A percentile compares a stretch with the other conserved stretches of the same genome.
Conservation (phyloP, 2,888 invertebrate species). For the Drosophila histrio region DNA sequence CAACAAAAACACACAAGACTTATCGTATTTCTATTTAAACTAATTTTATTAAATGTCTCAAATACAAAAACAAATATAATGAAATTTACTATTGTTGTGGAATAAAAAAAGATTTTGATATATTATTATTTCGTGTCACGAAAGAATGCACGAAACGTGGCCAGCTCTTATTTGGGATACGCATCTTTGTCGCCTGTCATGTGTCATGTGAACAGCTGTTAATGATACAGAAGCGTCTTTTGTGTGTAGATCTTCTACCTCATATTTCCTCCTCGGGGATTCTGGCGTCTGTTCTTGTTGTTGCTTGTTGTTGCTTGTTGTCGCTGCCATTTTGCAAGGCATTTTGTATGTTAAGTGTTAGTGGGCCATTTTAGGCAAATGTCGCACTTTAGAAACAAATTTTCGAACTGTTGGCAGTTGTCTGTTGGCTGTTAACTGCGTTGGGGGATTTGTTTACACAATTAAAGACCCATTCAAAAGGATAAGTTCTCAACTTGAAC, state of each 20-base stretch:
- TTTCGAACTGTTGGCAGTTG: conserved; percentile 17
- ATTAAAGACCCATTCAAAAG: conserved; percentile 14
- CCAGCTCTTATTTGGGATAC: background rate
- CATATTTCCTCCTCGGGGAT: conserved; percentile 3
- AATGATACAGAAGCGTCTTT: conserved; percentile 65
- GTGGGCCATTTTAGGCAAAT: conserved; percentile 45
- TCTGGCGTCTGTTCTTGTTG: background rate
- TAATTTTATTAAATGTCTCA: too few relatives aligned
- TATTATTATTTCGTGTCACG: too few relatives aligned
- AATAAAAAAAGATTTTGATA: too few relatives aligned
- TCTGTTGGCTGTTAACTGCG: background rate
- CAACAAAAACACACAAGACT: background rate
- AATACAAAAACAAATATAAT: too few relatives aligned
- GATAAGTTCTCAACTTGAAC: conserved; percentile 17
- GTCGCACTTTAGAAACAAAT: conserved; percentile 40
- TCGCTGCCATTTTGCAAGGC: conserved; percentile 25
- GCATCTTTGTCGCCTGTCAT: conserved; percentile 38
- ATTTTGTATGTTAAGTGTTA: conserved; percentile 31
- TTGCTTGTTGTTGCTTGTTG: conserved; percentile 13
- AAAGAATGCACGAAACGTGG: background rate
- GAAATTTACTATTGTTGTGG: too few relatives aligned
- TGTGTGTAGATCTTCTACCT: conserved; percentile 42
- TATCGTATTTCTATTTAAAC: too few relatives aligned
- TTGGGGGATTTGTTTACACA: conserved; percentile 29
- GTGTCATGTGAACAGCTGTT: conserved; percentile 73